Evolutionary conservation across 2,113 vertebrate genomes (phyloP).

Genomic region (Percopsis transmontana): DNA sequence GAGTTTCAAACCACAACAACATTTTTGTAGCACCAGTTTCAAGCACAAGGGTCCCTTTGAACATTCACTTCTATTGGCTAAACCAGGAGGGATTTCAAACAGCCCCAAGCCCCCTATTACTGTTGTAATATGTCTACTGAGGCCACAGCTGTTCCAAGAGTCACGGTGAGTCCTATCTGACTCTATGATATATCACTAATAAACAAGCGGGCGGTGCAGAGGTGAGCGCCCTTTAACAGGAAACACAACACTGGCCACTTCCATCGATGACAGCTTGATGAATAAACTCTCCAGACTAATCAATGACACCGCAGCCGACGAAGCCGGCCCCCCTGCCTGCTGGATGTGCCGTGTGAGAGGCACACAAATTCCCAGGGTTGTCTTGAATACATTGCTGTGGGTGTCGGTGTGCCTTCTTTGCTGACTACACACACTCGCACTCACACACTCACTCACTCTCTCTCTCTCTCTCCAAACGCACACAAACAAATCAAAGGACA

Average conservation of each 20-base stretch:
- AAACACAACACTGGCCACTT: conserved; percentile 47
- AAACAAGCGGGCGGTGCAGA: conserved; percentile 41
- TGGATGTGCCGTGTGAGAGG: conserved; percentile 23
- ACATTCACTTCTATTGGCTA: too few species aligned
- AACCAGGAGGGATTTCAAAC: too few species aligned
- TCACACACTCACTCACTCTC: not conserved
- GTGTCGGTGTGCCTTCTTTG: conserved; percentile 24
- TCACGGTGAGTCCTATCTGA: conserved; percentile 30
- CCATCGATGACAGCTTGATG: conserved; percentile 59
- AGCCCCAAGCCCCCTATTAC: too few species aligned
- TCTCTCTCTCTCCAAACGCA: not conserved
- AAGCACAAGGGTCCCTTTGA: too few species aligned
- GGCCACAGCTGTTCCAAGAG: conserved; percentile 10
- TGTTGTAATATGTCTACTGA: too few species aligned
- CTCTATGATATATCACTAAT: conserved; percentile 38
- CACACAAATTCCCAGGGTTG: conserved; percentile 14
- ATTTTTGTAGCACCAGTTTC: too few species aligned
- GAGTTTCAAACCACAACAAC: too few species aligned
- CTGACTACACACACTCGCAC: conserved; percentile 18
- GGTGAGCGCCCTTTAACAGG: conserved; percentile 44
- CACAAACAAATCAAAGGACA: conserved; percentile 18
- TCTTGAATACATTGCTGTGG: conserved; percentile 18
- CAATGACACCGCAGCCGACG: conserved; percentile 44
- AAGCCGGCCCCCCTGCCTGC: conserved; percentile 16
- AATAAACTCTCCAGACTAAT: conserved; percentile 61